Percentiles rank a stretch among this genome's conserved stretches.
phyloP scores from a whole-genome alignment of 2,888 invertebrate species.

The Fragum whitleyi region DNA sequence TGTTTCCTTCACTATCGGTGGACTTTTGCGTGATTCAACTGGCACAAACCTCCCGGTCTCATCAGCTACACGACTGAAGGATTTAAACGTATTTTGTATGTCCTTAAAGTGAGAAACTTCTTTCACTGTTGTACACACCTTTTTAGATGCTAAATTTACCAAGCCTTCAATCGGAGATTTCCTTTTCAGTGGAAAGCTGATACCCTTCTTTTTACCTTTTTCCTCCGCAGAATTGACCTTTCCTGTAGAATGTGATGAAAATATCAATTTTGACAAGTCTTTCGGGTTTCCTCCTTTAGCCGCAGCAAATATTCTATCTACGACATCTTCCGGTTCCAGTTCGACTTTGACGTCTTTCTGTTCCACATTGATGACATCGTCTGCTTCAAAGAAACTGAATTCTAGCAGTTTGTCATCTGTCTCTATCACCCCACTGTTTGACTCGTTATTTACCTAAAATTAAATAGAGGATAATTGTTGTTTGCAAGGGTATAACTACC shows the following conservation, averaged over 20 bases:
- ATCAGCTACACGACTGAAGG: neutral
- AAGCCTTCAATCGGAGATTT: neutral
- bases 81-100: conserved; percentile 4
- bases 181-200: neutral
- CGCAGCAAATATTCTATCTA: conserved; percentile 53
- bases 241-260: neutral
- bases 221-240: neutral
- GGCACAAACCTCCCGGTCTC: neutral
- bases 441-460: neutral
- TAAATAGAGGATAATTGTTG: neutral
- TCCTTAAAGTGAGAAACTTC: conserved; percentile 20
- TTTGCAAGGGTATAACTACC: too few relatives aligned
- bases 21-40: neutral
- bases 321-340: conserved; percentile 20
- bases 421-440: conserved; percentile 17
- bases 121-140: neutral
- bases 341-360: neutral
- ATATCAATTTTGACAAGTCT: conserved; percentile 40
- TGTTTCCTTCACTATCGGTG: neutral
- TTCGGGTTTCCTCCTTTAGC: conserved; percentile 38
- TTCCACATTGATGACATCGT: neutral
- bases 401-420: conserved; percentile 35
- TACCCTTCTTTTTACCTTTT: neutral
- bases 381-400: conserved; percentile 36
- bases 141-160: neutral